Percentiles rank a stretch among this genome's conserved stretches.
These are phyloP conservation scores for Herminia tarsipennalis DNA, from an alignment of 2,888 invertebrate genomes.

Conservation along the genomic window DNA sequence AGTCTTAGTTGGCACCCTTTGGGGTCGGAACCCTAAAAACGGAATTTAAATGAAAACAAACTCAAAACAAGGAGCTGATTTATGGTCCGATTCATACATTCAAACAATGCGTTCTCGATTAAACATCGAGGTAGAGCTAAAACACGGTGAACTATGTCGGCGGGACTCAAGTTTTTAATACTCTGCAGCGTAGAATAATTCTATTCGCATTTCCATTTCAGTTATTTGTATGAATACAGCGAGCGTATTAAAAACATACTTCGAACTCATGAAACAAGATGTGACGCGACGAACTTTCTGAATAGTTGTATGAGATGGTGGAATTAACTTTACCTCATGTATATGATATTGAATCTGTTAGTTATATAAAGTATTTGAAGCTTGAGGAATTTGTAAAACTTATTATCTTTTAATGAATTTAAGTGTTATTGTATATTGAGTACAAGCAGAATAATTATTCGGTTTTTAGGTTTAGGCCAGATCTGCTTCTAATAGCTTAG, in stretches of 20 bases:
- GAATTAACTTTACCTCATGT: constrained; percentile 22
- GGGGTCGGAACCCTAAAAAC: too few relatives aligned
- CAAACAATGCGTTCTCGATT: constrained; percentile 44
- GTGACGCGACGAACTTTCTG: constrained; percentile 28
- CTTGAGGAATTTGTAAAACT: too few relatives aligned
- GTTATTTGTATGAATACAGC: constrained; percentile 42
- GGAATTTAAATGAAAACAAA: constrained; percentile 41
- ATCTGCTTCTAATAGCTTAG: too few relatives aligned
- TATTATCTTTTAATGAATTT: too few relatives aligned
- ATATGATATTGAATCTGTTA: constrained; percentile 10
- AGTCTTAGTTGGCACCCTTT: too few relatives aligned
- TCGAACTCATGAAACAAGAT: constrained; percentile 36
- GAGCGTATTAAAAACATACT: constrained; percentile 43
- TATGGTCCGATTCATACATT: constrained; percentile 50
- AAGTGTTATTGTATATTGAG: too few relatives aligned
- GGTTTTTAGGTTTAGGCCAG: too few relatives aligned
- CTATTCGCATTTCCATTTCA: constrained; percentile 41
- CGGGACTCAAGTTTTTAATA: constrained; percentile 50
- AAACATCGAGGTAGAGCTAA: constrained; percentile 35
- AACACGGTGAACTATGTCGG: constrained; percentile 47
- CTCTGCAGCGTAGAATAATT: constrained; percentile 36
- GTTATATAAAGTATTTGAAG: too few relatives aligned
- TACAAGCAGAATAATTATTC: too few relatives aligned
- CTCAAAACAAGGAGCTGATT: constrained; percentile 47
- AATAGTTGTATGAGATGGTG: constrained; percentile 36